These are phyloP conservation scores for Varanus komodoensis DNA, from an alignment of 2,113 vertebrate species.

Conservation along the genomic window DNA sequence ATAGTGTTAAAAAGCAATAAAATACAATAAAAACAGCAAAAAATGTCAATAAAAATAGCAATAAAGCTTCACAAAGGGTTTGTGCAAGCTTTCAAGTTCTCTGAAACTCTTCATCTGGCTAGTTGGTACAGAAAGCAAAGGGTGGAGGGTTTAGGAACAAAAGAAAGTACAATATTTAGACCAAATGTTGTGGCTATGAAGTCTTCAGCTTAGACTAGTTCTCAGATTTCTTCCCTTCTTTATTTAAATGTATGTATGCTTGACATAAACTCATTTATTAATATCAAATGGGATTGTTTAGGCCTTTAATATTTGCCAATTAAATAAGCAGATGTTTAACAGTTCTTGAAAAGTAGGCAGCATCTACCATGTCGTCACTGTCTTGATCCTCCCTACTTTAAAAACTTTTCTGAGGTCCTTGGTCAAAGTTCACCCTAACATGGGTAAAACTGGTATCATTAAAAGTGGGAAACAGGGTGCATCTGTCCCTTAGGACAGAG, in stretches of 20 bases:
- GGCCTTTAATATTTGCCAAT: background rate
- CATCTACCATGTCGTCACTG: background rate
- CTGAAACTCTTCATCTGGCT: no score
- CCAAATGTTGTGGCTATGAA: no score
- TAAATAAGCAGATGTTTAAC: background rate
- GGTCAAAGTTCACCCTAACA: background rate
- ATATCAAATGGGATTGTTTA: background rate
- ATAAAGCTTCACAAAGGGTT: no score
- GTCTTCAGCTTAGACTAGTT: background rate
- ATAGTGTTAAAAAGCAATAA: no score
- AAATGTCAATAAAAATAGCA: no score
- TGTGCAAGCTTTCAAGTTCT: no score
- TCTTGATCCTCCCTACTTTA: background rate
- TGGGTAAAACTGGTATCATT: background rate
- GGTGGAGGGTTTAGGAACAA: no score
- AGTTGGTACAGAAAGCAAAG: no score
- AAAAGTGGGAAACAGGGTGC: background rate
- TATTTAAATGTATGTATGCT: no score
- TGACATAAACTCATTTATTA: background rate
- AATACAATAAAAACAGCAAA: no score
- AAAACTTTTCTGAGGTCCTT: background rate
- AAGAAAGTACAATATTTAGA: no score
- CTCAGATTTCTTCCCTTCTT: background rate
- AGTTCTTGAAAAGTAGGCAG: background rate
- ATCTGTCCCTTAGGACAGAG: background rate